phyloP scores from a whole-genome alignment of 92 coral and sea anemone species.

The Epizoanthus ramosus region DNA sequence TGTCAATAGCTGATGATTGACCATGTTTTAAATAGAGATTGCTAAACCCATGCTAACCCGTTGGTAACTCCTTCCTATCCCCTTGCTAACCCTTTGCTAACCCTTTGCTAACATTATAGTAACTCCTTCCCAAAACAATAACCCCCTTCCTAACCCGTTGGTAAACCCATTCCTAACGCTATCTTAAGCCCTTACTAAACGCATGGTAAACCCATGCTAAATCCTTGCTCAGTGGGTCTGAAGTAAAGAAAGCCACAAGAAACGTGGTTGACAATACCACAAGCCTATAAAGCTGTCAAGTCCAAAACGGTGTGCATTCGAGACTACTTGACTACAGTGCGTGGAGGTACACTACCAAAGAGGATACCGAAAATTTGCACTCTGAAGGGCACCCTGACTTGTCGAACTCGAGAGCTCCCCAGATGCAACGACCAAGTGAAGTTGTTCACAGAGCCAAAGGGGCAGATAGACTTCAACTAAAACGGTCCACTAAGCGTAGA shows the following conservation, averaged over 20 bases:
- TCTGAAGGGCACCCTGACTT: slow-evolving; percentile 18
- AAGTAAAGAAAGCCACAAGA: neutral
- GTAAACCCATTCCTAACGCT: too few relatives aligned
- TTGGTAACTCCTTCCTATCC: too few relatives aligned
- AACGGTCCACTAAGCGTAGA: too few relatives aligned
- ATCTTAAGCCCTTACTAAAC: too few relatives aligned
- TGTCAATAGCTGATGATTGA: too few relatives aligned
- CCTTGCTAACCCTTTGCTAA: too few relatives aligned
- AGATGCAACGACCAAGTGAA: slow-evolving; percentile 4
- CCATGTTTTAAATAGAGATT: too few relatives aligned
- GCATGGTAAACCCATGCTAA: too few relatives aligned
- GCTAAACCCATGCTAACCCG: too few relatives aligned
- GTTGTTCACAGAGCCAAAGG: neutral
- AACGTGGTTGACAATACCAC: slow-evolving; percentile 16
- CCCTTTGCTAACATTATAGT: too few relatives aligned
- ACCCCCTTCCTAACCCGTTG: too few relatives aligned
- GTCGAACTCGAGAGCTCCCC: neutral
- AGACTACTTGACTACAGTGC: slow-evolving; percentile 23
- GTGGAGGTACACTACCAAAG: slow-evolving; percentile 37
- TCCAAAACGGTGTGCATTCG: slow-evolving; percentile 13
- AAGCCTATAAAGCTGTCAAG: slow-evolving; percentile 20
- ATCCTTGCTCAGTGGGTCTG: neutral
- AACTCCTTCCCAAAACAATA: too few relatives aligned
- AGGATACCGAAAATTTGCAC: neutral
- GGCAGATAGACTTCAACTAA: neutral